Percentiles rank a stretch among this genome's conserved stretches.
phyloP scores from a whole-genome alignment of 2,113 vertebrate species.

The Chionodraco myersi region DNA sequence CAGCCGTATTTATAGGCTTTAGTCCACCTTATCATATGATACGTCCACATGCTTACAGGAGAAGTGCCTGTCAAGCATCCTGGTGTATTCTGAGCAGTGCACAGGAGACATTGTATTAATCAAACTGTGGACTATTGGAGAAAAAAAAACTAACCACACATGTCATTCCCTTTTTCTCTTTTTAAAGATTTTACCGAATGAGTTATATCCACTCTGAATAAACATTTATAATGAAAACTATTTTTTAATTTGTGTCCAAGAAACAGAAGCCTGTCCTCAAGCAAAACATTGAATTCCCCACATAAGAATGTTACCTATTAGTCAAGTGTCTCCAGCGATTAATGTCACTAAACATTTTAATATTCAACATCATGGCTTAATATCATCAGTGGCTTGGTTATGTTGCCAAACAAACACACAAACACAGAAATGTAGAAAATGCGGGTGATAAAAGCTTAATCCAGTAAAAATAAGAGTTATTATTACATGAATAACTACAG shows the following conservation, averaged over 20 bases:
- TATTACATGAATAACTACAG: no score
- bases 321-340: not conserved
- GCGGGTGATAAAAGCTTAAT: no score
- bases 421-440: not conserved
- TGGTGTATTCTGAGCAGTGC: not conserved
- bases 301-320: not conserved
- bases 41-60: constrained; percentile 19
- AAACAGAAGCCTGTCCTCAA: not conserved
- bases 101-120: not conserved
- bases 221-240: not conserved
- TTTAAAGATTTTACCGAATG: not conserved
- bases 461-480: no score
- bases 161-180: not conserved
- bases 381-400: not conserved
- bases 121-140: not conserved
- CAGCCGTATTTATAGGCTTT: constrained; percentile 55
- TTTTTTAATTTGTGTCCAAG: not conserved
- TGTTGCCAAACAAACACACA: not conserved
- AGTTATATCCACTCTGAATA: not conserved
- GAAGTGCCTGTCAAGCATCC: not conserved
- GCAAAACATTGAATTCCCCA: not conserved
- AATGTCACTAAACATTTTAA: not conserved
- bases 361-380: not conserved
- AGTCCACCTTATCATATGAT: constrained; percentile 57
- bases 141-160: not conserved